Base-by-base conservation (phyloP, 2,888 invertebrate species). In the Leucoptera coffeella region DNA sequence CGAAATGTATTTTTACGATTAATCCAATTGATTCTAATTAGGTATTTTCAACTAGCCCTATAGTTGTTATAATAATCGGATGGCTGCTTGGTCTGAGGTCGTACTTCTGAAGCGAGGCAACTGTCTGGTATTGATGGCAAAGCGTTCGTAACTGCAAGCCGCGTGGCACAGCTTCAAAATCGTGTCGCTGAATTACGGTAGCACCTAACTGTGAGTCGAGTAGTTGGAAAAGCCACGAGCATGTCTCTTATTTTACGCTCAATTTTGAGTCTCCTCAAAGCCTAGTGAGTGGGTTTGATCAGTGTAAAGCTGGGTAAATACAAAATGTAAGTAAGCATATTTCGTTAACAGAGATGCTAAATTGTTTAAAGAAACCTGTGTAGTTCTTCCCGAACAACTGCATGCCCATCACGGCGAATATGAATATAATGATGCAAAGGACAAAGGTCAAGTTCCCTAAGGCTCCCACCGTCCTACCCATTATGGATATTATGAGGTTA, bases 391-490 rank as follows among this genome's bases (percentile, higher is more conserved):
- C 90, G 74, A 93, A 93, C 46, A 93, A 77, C 67, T 93, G 92
- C 88, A 92, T 93, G 43, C 93, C 93, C 91, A 93, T 92, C 49
- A 93, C 92, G 62, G 93, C 93, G 62, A 93, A 94, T 69, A 93
- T 93, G 77, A 93, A 93, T 75, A 93, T 90, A 71, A 93, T 92
- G 72, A 94, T 94, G 62, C 87, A 88, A 64, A 93, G 77, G 51
- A 93, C 92, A 75, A 93, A 90, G 47, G 91, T 92, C 69, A 93
- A 76, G 75, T 93, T 93, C 75, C 89, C 92, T 72, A 94, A 77
- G 52, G 93, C 93, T 52, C 92, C 93, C 75, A 93, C 85, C 23
- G 93, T 92, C 74, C 90, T 81, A 47, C 91, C 92, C 85, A 93
- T 93, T 61, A 93, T 93, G 52, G 90, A 89, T 64, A 94, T 92